phyloP scores from a whole-genome alignment of 2,113 vertebrate genomes.

The Peromyscus leucopus region DNA sequence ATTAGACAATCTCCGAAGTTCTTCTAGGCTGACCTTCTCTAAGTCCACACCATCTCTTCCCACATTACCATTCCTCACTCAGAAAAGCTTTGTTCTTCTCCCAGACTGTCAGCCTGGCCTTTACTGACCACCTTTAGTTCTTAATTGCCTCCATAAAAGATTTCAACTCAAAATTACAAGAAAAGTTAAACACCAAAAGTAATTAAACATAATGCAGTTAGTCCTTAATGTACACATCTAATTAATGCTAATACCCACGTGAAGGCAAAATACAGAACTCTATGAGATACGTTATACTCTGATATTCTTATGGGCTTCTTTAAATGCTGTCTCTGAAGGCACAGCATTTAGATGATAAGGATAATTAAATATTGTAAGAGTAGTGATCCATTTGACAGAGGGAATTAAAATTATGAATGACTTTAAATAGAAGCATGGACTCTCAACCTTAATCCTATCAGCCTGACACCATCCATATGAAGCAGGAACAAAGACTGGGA shows the following conservation, averaged over 20 bases:
- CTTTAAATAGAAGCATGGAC: constrained; percentile 86
- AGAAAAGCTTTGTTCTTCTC: not conserved
- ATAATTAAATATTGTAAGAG: constrained; percentile 79
- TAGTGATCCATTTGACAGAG: constrained; percentile 85
- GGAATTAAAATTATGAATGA: constrained; percentile 85
- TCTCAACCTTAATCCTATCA: constrained; percentile 42
- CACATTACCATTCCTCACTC: not conserved
- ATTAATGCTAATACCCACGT: constrained; percentile 57
- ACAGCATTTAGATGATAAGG: constrained; percentile 78
- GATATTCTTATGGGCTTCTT: constrained; percentile 77
- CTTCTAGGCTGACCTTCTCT: constrained; percentile 26
- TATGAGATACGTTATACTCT: constrained; percentile 64
- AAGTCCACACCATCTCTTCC: not conserved
- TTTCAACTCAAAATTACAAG: constrained; percentile 62
- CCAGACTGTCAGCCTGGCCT: constrained; percentile 57
- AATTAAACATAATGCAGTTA: constrained; percentile 65
- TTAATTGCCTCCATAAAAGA: constrained; percentile 66
- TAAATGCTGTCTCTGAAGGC: constrained; percentile 86
- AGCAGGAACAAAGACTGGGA: not conserved
- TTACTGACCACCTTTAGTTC: constrained; percentile 45
- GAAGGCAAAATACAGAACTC: constrained; percentile 4
- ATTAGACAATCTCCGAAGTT: not conserved
- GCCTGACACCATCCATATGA: not conserved
- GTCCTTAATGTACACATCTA: constrained; percentile 47
- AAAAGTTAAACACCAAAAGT: constrained; percentile 73